These are phyloP conservation scores for Pagetopsis macropterus DNA, from an alignment of 2,797 vertebrate genomes.

Conservation along the genomic window DNA sequence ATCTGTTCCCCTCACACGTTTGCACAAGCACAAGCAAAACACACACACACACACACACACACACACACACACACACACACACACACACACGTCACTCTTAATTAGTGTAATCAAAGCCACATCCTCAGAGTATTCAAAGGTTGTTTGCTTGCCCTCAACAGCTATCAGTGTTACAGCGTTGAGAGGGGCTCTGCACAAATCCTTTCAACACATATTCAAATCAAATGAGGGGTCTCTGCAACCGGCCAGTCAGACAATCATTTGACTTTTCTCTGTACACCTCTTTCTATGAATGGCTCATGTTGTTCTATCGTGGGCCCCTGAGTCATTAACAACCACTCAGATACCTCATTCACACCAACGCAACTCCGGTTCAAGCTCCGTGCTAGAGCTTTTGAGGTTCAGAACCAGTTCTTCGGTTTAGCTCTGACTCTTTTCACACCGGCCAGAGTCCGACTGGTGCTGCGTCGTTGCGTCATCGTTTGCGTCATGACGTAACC, in stretches of 20 bases:
- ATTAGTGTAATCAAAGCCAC: constrained; percentile 60
- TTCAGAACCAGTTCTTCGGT: no score
- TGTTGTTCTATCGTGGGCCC: background rate
- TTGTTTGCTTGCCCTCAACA: background rate
- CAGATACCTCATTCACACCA: no score
- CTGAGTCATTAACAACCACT: background rate
- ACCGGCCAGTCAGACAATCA: background rate
- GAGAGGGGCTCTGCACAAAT: background rate
- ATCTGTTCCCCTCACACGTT: constrained; percentile 42
- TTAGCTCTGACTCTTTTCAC: no score
- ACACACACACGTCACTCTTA: constrained; percentile 41
- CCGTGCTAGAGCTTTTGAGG: no score
- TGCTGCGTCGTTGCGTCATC: no score
- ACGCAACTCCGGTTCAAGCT: no score
- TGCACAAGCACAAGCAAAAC: constrained; percentile 3
- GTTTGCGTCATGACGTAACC: no score
- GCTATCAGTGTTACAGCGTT: background rate
- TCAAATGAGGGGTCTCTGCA: background rate
- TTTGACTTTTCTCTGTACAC: background rate
- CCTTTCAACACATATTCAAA: constrained; percentile 9
- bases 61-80: constrained; percentile 30
- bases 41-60: constrained; percentile 31
- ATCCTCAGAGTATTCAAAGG: constrained; percentile 11
- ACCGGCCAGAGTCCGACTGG: no score
- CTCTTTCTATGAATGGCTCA: background rate